These are phyloP conservation scores for Nasua narica DNA, from an alignment of 2,797 vertebrate genomes.

Conservation along the genomic window DNA sequence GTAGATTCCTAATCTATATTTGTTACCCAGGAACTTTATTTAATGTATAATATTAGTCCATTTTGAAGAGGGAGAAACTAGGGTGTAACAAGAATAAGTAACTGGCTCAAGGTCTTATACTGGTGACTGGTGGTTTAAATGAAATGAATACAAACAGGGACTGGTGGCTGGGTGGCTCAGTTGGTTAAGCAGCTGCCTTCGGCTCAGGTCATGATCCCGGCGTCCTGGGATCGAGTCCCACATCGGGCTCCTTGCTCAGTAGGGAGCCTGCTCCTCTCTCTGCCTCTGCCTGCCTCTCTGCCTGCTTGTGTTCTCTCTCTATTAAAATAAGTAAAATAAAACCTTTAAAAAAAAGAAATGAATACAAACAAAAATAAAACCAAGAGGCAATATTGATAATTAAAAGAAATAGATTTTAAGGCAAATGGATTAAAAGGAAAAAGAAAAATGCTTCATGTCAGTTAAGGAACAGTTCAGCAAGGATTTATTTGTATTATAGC, in stretches of 20 bases:
- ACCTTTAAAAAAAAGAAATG: too few species aligned
- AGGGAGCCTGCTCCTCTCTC: too few species aligned
- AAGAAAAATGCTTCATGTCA: not conserved
- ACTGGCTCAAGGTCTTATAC: not conserved
- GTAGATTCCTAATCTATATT: not conserved
- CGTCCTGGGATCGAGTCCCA: too few species aligned
- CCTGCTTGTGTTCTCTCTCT: too few species aligned
- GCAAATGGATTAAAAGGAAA: not conserved
- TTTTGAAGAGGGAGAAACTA: conserved; percentile 20
- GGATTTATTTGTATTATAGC: not conserved
- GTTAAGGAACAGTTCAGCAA: not conserved
- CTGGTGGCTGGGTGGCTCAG: too few species aligned
- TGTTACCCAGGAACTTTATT: not conserved
- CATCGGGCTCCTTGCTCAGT: too few species aligned
- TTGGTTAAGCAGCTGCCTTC: too few species aligned
- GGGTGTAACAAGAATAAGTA: not conserved
- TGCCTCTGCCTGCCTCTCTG: too few species aligned
- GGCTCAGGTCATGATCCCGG: too few species aligned
- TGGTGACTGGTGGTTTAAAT: not conserved
- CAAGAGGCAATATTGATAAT: not conserved
- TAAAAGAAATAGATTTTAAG: not conserved
- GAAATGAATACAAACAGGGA: conserved; percentile 42
- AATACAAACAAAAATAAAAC: conserved; percentile 44
- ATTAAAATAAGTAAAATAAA: too few species aligned
- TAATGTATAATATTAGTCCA: not conserved